Evolutionary conservation across 2,888 invertebrate genomes (phyloP), one percentile per base, ranked within the genome.

Genomic region (Scaptomyza polygonia): DNA sequence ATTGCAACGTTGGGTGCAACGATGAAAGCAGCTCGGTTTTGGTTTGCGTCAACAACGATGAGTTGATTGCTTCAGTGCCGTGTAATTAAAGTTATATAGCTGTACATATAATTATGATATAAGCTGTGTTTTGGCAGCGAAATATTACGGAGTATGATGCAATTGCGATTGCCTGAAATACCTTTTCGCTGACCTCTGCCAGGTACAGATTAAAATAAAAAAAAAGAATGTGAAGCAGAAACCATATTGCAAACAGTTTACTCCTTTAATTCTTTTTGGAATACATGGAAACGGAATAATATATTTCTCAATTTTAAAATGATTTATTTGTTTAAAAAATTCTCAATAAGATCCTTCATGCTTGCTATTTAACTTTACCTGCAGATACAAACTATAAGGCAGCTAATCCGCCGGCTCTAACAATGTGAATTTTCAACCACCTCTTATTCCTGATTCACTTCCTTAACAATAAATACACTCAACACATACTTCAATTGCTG

Each of bases 41-140:
- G 39, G 18, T 32, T 67, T 27, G 62, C 36, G 11, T 40, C 21
- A 44, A 40, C 29, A 47, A 43, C 48, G 55, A 39, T 62, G 52
- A 67, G 67, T 85, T 66, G 70, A 81, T 81, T 68, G 81, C 80
- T 59, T 59, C 30, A 11, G 54, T 45, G 45, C 58, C 47, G 48
- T 69, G 78, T 83, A 88, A 86, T 88, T 83, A 80, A 86, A 86
- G 80, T 80, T 66, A 81, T 74, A 71, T 81, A 62, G 64, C 68
- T 61, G 67, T 68, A 49, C 64, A 29, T 61, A 74, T 74, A 66
- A 59, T 36, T 16, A 72, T 54, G 8, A 72, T 51, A 42, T 39
- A 44, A 57, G 53, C 44, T 40, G 27, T 21, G 54, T 7, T 53
- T 53, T 16, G 32, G 30, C 32, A 12, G 2, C 4, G 5, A 5